Evolutionary conservation across 2,888 invertebrate genomes (phyloP).

Genomic region (Noctuana brunneofusca): DNA sequence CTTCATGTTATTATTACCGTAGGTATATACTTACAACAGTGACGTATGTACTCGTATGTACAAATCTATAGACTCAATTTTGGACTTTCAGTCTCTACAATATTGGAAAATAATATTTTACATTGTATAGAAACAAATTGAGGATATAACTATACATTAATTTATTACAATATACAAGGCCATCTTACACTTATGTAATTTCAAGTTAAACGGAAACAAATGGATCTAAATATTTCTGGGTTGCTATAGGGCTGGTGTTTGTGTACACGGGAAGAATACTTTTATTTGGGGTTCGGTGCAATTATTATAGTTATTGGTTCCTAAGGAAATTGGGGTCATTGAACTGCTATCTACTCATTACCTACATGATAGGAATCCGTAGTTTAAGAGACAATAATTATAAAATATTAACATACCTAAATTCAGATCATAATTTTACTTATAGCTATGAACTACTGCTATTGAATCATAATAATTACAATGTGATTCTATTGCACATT

Average conservation of each 20-base stretch:
- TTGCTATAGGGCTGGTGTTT: conserved; percentile 32
- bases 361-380: neutral
- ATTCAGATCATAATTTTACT: conserved; percentile 33
- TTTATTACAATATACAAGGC: conserved; percentile 74
- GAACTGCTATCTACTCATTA: neutral
- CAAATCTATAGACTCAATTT: conserved; percentile 82
- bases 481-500: conserved; percentile 27
- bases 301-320: conserved; percentile 1
- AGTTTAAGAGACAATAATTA: neutral
- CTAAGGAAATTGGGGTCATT: too few relatives aligned
- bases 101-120: conserved; percentile 67
- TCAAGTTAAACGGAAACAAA: conserved; percentile 39
- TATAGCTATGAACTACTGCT: conserved; percentile 30
- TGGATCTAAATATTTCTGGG: conserved; percentile 22
- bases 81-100: conserved; percentile 82
- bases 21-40: conserved; percentile 77
- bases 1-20: conserved; percentile 70
- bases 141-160: conserved; percentile 60
- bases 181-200: conserved; percentile 53
- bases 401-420: conserved; percentile 25
- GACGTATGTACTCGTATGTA: conserved; percentile 74
- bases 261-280: neutral
- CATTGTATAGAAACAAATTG: conserved; percentile 63
- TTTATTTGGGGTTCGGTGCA: neutral
- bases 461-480: conserved; percentile 23